Evolutionary conservation across 2,797 vertebrate genomes (phyloP).

Genomic region (Gymnopithys bicolor): DNA sequence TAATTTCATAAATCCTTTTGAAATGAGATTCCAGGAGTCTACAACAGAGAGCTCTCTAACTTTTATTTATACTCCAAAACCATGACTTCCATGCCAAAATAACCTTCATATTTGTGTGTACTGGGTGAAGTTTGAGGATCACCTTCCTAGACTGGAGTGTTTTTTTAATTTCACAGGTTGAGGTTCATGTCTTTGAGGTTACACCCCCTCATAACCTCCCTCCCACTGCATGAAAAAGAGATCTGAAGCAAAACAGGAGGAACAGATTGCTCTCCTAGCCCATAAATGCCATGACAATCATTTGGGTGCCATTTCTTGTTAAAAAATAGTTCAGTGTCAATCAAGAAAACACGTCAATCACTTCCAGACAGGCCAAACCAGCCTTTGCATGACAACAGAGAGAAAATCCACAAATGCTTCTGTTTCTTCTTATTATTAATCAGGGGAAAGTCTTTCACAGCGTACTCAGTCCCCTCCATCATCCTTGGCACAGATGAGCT

Average conservation of each 20-base stretch:
- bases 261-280: not conserved
- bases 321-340: not conserved
- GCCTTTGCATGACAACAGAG: not conserved
- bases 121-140: not conserved
- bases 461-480: not conserved
- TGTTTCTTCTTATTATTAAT: not conserved
- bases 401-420: not conserved
- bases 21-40: not conserved
- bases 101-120: not conserved
- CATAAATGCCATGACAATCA: not conserved
- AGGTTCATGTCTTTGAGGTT: not conserved
- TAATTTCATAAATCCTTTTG: not conserved
- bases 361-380: not conserved
- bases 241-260: not conserved
- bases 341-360: not conserved
- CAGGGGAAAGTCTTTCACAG: not conserved
- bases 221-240: not conserved
- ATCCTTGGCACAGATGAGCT: not conserved
- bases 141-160: not conserved
- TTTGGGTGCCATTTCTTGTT: not conserved
- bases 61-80: not conserved
- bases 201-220: not conserved
- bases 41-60: not conserved
- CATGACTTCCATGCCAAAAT: not conserved
- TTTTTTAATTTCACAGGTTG: not conserved